Conservation (phyloP, 2,797 vertebrate genomes). For the Ctenosaura bakeri region DNA sequence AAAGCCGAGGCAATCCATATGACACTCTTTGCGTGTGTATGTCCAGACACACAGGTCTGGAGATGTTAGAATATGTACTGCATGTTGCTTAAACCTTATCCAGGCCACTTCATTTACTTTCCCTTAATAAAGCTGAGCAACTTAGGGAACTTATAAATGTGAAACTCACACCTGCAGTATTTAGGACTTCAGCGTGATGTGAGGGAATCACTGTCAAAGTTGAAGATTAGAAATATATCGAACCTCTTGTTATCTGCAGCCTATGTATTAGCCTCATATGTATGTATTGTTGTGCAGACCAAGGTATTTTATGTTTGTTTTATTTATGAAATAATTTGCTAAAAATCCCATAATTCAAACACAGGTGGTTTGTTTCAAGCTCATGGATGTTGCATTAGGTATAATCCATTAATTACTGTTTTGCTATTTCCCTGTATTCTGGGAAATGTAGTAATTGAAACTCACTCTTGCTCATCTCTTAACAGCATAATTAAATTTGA, state of each 20-base stretch:
- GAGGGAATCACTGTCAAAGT: neutral
- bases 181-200: neutral
- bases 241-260: neutral
- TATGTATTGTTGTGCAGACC: fast-evolving
- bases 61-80: too few relatives aligned
- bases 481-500: neutral
- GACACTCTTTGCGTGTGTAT: neutral
- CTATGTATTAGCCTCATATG: fast-evolving
- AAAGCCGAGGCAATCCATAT: neutral
- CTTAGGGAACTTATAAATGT: neutral
- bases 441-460: neutral
- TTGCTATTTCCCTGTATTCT: neutral
- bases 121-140: neutral
- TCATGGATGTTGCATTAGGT: neutral
- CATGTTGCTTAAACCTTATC: neutral
- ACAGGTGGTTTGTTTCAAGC: conserved; percentile 31
- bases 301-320: fast-evolving
- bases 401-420: neutral
- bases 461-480: fast-evolving
- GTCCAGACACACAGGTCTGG: too few relatives aligned
- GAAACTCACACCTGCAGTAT: neutral
- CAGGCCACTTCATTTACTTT: neutral
- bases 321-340: fast-evolving
- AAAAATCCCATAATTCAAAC: fast-evolving
- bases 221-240: neutral